These are phyloP conservation scores for Asbolus verrucosus DNA, from an alignment of 1,140 invertebrate genomes.

Conservation along the genomic window DNA sequence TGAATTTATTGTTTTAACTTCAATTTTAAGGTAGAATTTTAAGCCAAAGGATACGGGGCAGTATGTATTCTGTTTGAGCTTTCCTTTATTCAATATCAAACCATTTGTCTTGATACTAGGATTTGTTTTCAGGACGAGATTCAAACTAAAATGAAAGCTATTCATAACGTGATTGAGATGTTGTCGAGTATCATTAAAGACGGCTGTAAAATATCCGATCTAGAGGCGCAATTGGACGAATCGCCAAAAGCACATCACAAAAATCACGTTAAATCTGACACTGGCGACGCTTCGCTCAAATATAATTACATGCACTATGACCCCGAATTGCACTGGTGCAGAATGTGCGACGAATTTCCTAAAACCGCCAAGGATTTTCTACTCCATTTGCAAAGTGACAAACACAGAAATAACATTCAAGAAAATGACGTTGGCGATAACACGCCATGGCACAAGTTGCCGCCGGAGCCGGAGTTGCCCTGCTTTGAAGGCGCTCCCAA, in stretches of 20 bases:
- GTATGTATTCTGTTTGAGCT: constrained; percentile 53
- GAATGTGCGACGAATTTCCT: constrained; percentile 86
- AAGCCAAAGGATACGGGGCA: constrained; percentile 44
- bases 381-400: constrained; percentile 82
- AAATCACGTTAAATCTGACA: constrained; percentile 49
- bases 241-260: constrained; percentile 55
- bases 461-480: constrained; percentile 74
- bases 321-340: constrained; percentile 90
- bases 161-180: constrained; percentile 87
- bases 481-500: constrained; percentile 75
- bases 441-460: constrained; percentile 80
- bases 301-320: constrained; percentile 88
- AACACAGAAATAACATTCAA: constrained; percentile 76
- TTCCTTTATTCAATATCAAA: constrained; percentile 7
- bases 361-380: constrained; percentile 87
- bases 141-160: constrained; percentile 84
- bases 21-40: constrained; percentile 50
- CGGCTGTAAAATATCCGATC: constrained; percentile 53
- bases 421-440: constrained; percentile 74
- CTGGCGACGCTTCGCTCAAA: constrained; percentile 56
- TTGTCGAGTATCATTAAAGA: constrained; percentile 81
- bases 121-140: constrained; percentile 77
- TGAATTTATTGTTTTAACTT: constrained; percentile 47
- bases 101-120: background rate
- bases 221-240: constrained; percentile 52